Conservation (phyloP, 2,888 invertebrate species). For the Junonia oenone region DNA sequence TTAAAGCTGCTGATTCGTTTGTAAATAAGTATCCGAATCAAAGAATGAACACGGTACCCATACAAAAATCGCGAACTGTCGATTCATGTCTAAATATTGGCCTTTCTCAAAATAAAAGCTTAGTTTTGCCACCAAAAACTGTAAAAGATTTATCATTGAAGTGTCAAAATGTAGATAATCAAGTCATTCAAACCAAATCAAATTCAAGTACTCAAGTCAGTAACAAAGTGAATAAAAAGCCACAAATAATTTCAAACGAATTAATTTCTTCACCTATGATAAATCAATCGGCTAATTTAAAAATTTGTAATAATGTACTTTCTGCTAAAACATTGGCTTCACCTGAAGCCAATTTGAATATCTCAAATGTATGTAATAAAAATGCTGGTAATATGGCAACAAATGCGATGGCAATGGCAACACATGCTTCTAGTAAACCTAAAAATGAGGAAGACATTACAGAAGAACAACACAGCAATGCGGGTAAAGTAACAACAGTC, state of each 20-base stretch:
- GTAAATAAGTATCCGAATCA: not conserved
- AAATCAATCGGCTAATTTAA: not conserved
- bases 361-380: not conserved
- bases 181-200: not conserved
- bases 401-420: not conserved
- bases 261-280: not conserved
- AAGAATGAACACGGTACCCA: not conserved
- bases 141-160: not conserved
- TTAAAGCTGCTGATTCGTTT: not conserved
- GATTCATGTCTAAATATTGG: not conserved
- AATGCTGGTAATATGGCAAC: not conserved
- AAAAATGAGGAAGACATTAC: not conserved
- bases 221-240: not conserved
- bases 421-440: not conserved
- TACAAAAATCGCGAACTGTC: slow-evolving; percentile 2
- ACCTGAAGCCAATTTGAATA: not conserved
- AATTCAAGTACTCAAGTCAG: not conserved
- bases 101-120: not conserved
- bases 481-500: too few relatives aligned
- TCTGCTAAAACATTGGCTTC: not conserved
- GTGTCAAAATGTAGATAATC: not conserved
- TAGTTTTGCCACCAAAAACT: not conserved
- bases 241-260: slow-evolving; percentile 15
- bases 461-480: not conserved
- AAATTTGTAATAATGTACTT: not conserved